Evolutionary conservation across 2,113 vertebrate species (phyloP).

Genomic region (Sardina pilchardus): DNA sequence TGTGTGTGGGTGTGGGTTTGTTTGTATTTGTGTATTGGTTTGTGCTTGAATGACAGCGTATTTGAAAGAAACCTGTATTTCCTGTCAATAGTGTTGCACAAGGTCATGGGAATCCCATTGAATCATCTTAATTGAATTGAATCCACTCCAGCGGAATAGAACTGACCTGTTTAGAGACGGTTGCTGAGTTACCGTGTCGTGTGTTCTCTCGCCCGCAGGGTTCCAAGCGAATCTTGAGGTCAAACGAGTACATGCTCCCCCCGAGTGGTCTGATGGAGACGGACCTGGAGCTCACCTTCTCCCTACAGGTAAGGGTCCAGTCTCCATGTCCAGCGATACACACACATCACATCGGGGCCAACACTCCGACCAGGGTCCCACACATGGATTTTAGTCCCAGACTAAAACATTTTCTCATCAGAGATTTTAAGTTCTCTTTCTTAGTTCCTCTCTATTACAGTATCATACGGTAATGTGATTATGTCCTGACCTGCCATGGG

Average conservation of each 20-base stretch:
- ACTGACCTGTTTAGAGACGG: background rate
- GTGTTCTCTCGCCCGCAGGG: conserved; percentile 55
- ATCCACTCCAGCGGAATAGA: background rate
- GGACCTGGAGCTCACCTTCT: conserved; percentile 66
- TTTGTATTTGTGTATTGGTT: background rate
- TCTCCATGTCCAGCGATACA: too few species aligned
- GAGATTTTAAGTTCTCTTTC: too few species aligned
- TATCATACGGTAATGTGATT: too few species aligned
- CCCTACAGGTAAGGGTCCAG: conserved; percentile 57
- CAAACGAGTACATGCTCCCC: conserved; percentile 68
- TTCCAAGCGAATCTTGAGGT: conserved; percentile 65
- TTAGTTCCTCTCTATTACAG: too few species aligned
- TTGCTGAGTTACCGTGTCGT: background rate
- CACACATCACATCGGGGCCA: too few species aligned
- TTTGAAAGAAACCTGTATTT: too few species aligned
- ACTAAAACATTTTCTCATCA: too few species aligned
- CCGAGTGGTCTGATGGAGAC: conserved; percentile 69
- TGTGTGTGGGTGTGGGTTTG: background rate
- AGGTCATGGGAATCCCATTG: background rate
- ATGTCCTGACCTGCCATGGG: too few species aligned
- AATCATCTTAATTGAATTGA: background rate
- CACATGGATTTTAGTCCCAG: too few species aligned
- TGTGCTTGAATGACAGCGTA: too few species aligned
- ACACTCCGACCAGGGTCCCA: too few species aligned
- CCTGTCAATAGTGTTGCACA: background rate